Percentiles rank a stretch among this genome's conserved stretches.
These are phyloP conservation scores for Chauna torquata DNA, from an alignment of 2,113 vertebrate species.

Conservation along the genomic window DNA sequence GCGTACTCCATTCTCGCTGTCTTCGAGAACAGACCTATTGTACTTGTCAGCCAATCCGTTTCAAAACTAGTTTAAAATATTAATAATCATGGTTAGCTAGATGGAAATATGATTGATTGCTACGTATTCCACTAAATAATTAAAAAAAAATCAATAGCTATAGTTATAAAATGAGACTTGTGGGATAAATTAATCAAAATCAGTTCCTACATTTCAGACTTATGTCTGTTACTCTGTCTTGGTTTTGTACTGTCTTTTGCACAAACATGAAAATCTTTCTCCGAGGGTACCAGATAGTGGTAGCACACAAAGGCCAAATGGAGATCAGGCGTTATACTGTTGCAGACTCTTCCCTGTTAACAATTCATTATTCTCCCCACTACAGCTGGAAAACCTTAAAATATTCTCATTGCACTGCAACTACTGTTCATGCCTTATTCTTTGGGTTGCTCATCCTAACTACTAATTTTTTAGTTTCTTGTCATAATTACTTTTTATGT, in stretches of 20 bases:
- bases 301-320: not conserved
- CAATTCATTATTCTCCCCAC: not conserved
- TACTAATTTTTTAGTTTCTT: not conserved
- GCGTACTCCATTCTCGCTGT: not conserved
- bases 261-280: not conserved
- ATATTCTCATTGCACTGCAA: not conserved
- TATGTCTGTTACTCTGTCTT: not conserved
- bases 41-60: constrained; percentile 9
- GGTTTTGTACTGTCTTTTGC: not conserved
- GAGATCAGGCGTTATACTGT: not conserved
- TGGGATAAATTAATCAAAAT: constrained; percentile 47
- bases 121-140: constrained; percentile 53
- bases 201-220: not conserved
- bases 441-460: not conserved
- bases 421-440: not conserved
- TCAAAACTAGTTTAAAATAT: constrained; percentile 56
- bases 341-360: not conserved
- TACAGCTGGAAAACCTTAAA: not conserved
- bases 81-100: constrained; percentile 48
- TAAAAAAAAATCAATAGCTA: constrained; percentile 29
- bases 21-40: not conserved
- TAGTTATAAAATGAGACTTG: constrained; percentile 28
- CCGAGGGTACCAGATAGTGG: not conserved
- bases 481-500: not conserved
- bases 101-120: constrained; percentile 52